Conservation (phyloP, 2,888 invertebrate genomes). For the Cataglyphis rosenhaueri region DNA sequence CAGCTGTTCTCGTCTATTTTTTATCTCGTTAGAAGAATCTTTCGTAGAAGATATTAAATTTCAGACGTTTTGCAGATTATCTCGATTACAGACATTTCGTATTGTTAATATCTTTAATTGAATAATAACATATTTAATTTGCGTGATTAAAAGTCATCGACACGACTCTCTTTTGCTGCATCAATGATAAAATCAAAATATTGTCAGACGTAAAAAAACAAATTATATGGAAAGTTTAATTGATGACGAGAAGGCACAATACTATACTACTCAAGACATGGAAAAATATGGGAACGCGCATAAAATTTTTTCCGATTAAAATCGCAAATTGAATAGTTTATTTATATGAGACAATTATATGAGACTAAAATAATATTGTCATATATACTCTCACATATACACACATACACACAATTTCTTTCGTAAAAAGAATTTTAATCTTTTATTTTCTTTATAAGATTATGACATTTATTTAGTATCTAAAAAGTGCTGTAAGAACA, state of each 20-base stretch:
- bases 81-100: neutral
- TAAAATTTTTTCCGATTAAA: neutral
- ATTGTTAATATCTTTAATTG: neutral
- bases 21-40: neutral
- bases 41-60: neutral
- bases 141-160: neutral
- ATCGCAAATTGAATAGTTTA: neutral
- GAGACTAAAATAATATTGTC: neutral
- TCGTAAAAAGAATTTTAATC: neutral
- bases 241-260: neutral
- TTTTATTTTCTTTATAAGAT: neutral
- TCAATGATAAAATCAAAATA: conserved; percentile 10
- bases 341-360: neutral
- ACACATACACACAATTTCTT: neutral
- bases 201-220: neutral
- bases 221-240: neutral
- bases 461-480: neutral
- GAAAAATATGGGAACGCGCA: neutral
- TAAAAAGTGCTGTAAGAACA: neutral
- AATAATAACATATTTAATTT: neutral
- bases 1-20: neutral
- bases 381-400: neutral
- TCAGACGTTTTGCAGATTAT: neutral
- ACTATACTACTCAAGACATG: neutral
- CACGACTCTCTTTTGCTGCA: neutral